A percentile compares a stretch with the other conserved stretches of the same genome.
Evolutionary conservation across 2,888 invertebrate species (phyloP).

Genomic region (Caenorhabditis sp.): DNA sequence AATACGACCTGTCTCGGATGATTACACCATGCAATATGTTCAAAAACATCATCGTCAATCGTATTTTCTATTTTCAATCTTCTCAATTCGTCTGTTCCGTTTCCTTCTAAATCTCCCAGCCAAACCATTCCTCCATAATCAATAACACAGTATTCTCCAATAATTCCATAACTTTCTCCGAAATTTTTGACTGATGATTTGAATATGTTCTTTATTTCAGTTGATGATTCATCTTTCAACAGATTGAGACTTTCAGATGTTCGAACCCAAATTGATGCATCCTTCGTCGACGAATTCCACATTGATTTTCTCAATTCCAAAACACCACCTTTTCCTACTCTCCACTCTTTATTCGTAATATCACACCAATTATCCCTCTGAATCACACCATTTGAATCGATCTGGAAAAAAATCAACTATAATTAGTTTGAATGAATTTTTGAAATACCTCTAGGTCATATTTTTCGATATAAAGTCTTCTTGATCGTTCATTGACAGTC

Average conservation of each 20-base stretch:
- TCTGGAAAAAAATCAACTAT: conserved; percentile 7
- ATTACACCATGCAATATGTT: conserved; percentile 14
- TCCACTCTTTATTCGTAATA: neutral
- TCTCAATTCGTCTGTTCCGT: neutral
- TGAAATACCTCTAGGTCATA: conserved; percentile 22
- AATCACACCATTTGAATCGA: conserved; percentile 4
- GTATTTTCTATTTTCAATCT: conserved; percentile 4
- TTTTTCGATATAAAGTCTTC: conserved; percentile 27
- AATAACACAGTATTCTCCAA: conserved; percentile 26
- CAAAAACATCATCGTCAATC: conserved; percentile 8
- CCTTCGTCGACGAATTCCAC: conserved; percentile 1
- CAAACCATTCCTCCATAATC: conserved; percentile 34
- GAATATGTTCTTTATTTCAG: neutral
- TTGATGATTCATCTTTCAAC: neutral
- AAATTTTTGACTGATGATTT: conserved; percentile 22
- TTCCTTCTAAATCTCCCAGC: conserved; percentile 8
- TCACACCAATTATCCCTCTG: neutral
- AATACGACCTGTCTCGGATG: conserved; percentile 22
- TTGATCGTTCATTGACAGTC: conserved; percentile 45
- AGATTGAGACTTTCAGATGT: neutral
- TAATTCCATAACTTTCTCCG: conserved; percentile 22
- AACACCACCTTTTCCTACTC: neutral
- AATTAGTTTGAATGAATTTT: neutral
- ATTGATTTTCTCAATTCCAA: neutral
- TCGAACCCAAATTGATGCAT: neutral